Percentiles rank a stretch among this genome's conserved stretches.
Conservation (phyloP, 2,888 invertebrate genomes). For the Eucera pruinosa region DNA sequence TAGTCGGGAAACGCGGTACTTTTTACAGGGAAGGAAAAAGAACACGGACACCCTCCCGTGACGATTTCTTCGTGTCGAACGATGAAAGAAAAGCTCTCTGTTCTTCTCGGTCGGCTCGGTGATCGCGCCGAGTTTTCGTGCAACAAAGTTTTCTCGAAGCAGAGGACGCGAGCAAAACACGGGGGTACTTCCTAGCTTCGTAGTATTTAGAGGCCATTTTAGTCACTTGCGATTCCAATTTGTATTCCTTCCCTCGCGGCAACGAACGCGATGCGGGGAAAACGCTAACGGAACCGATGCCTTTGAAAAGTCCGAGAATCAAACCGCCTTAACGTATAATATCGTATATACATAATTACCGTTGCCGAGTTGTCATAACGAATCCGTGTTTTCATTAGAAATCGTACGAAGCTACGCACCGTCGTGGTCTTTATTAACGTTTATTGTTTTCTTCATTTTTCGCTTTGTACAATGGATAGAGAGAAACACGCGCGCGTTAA, state of each 20-base stretch:
- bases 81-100: slow-evolving; percentile 9
- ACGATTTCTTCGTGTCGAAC: slow-evolving; percentile 4
- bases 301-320: slow-evolving; percentile 70
- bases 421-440: slow-evolving; percentile 76
- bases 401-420: slow-evolving; percentile 64
- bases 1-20: slow-evolving; percentile 33
- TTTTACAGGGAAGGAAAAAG: too few relatives aligned
- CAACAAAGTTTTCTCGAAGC: slow-evolving; percentile 18
- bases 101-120: slow-evolving; percentile 20
- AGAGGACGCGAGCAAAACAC: slow-evolving; percentile 17
- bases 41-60: neutral
- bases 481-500: slow-evolving; percentile 63
- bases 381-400: slow-evolving; percentile 60
- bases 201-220: slow-evolving; percentile 67
- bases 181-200: slow-evolving; percentile 56
- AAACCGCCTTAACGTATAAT: slow-evolving; percentile 72
- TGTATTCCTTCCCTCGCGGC: slow-evolving; percentile 43
- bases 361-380: slow-evolving; percentile 54
- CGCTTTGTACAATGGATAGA: slow-evolving; percentile 78
- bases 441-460: slow-evolving; percentile 74
- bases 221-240: slow-evolving; percentile 67
- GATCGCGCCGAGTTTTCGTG: neutral
- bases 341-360: too few relatives aligned
- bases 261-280: slow-evolving; percentile 10
- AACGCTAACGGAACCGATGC: slow-evolving; percentile 52